A percentile compares a stretch with the other conserved stretches of the same genome.
Conservation (phyloP, 1,140 invertebrate species). For the Gryon sp. region DNA sequence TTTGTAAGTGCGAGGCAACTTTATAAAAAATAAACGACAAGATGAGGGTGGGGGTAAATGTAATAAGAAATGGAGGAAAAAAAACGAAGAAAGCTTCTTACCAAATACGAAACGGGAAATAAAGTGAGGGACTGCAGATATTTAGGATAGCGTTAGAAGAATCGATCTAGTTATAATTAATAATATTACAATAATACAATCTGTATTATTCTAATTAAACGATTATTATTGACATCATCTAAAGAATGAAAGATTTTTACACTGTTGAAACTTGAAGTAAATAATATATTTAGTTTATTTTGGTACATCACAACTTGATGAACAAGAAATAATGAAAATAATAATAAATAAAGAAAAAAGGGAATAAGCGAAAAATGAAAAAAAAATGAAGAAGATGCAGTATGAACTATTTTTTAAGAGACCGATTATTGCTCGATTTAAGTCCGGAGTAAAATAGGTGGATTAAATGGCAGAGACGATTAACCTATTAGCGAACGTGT, state of each 20-base stretch:
- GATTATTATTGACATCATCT: slow-evolving; percentile 78
- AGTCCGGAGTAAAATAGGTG: slow-evolving; percentile 63
- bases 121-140: slow-evolving; percentile 66
- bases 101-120: slow-evolving; percentile 72
- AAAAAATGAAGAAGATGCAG: slow-evolving; percentile 61
- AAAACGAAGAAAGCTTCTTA: slow-evolving; percentile 74
- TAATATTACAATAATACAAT: slow-evolving; percentile 78
- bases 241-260: slow-evolving; percentile 79
- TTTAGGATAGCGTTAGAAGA: slow-evolving; percentile 74
- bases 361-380: slow-evolving; percentile 33
- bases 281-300: slow-evolving; percentile 80
- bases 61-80: slow-evolving; percentile 5
- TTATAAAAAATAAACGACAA: too few species aligned
- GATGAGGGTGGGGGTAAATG: too few species aligned
- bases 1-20: too few species aligned
- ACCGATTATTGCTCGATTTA: slow-evolving; percentile 75
- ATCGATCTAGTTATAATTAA: slow-evolving; percentile 76
- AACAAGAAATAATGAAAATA: slow-evolving; percentile 69
- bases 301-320: slow-evolving; percentile 79
- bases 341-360: slow-evolving; percentile 58
- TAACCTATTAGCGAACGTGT: slow-evolving; percentile 66
- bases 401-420: slow-evolving; percentile 78
- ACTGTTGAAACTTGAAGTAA: slow-evolving; percentile 80
- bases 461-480: slow-evolving; percentile 20
- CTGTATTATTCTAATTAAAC: slow-evolving; percentile 79